Evolutionary conservation across 2,888 invertebrate species (phyloP).

Genomic region (Meandrusa payeni): DNA sequence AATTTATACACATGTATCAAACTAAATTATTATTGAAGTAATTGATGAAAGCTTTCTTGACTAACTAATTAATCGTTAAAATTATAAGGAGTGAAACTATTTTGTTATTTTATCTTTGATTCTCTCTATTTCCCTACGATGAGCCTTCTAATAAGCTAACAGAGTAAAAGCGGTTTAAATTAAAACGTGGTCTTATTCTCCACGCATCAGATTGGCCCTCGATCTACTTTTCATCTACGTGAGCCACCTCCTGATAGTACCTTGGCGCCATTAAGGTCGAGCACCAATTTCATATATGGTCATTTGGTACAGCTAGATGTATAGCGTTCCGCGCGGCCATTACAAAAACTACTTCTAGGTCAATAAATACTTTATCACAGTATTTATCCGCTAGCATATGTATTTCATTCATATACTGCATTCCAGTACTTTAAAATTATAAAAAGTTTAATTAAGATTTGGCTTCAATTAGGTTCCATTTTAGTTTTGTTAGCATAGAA

Average conservation of each 20-base stretch:
- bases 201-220: conserved; percentile 5
- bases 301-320: conserved; percentile 22
- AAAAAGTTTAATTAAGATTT: background rate
- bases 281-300: conserved; percentile 22
- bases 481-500: too few relatives aligned
- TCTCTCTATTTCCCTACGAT: too few relatives aligned
- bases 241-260: conserved; percentile 19
- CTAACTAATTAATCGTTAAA: too few relatives aligned
- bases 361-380: conserved; percentile 12
- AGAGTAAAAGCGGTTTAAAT: too few relatives aligned
- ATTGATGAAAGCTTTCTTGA: too few relatives aligned
- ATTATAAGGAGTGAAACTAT: too few relatives aligned
- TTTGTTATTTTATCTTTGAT: too few relatives aligned
- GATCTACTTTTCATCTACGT: conserved; percentile 13
- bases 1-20: too few relatives aligned
- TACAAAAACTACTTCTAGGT: conserved; percentile 10
- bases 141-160: too few relatives aligned
- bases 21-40: too few relatives aligned
- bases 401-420: background rate
- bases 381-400: background rate
- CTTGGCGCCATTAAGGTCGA: conserved; percentile 21
- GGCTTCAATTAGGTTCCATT: too few relatives aligned
- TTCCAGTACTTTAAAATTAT: background rate
- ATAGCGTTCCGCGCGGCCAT: conserved; percentile 11
- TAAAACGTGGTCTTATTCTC: conserved; percentile 14